A percentile compares a stretch with the other conserved stretches of the same genome.
Evolutionary conservation across 2,797 vertebrate species (phyloP).

Genomic region (Aythya fuligula): DNA sequence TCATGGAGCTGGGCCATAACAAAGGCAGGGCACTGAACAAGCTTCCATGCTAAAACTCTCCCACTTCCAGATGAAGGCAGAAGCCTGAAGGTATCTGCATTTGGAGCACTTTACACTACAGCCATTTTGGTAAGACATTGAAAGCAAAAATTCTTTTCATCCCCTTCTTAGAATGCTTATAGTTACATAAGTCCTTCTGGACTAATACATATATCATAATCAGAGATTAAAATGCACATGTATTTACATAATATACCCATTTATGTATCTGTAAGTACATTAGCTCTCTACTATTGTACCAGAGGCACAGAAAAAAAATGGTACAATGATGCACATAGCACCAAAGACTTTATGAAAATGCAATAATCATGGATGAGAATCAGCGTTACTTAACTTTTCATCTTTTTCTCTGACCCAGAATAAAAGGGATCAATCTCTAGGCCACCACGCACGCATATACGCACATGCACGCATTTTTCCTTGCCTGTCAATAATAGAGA

Average conservation of each 20-base stretch:
- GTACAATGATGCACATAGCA: not conserved
- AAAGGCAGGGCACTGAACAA: not conserved
- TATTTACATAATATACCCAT: not conserved
- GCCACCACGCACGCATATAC: not conserved
- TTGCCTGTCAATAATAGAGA: slow-evolving; percentile 35
- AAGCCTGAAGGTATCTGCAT: not conserved
- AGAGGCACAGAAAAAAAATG: not conserved
- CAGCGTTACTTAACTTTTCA: not conserved
- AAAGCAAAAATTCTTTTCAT: not conserved
- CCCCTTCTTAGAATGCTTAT: not conserved
- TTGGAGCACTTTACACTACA: not conserved
- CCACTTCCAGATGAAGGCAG: not conserved
- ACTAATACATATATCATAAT: not conserved
- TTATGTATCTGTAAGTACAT: not conserved
- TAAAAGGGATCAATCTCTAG: not conserved
- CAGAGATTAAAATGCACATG: not conserved
- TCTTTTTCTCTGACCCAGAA: slow-evolving; percentile 14
- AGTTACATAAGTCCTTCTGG: not conserved
- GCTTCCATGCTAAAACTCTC: not conserved
- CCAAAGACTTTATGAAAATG: not conserved
- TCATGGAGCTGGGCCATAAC: not conserved
- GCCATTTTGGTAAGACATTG: not conserved
- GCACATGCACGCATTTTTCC: not conserved
- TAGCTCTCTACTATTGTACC: not conserved
- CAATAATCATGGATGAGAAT: not conserved